Base-by-base conservation (phyloP, 2,888 invertebrate species). In the Coenonympha arcania region DNA sequence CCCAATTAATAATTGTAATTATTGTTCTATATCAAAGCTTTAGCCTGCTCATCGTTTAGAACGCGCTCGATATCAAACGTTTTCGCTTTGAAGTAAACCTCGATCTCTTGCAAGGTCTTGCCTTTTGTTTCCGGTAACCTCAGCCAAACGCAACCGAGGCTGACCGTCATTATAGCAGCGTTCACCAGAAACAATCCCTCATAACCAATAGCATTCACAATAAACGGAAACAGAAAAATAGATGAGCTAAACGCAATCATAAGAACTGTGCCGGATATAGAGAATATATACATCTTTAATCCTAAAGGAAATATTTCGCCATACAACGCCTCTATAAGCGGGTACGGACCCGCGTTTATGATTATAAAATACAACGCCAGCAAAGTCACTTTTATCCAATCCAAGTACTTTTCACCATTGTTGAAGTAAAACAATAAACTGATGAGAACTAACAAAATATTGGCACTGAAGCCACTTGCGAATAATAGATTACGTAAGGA, bases 41-140 rank as follows among this genome's bases (percentile, higher is more conserved):
- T 30, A 3, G 13, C 3, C 22, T 40, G 39, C 16, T 40, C 40
- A 22, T 18, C 24, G 22, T 24, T 22, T 5, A 47, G 15, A 2
- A 40, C 40, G 6, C 33, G 31, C 1, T 40, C 47, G 1, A 40
- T 34, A 13, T 33, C 20, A 41, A 43, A 43, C 20, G 30, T 20
- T 8, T 22, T 43, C 5, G 43, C 8, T 6, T 43, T 43, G 22
- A 58, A 58, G 37, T 52, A 54, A 3, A 54, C 33, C 48, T 65
- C 63, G 16, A 71, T 65, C 39, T 69, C 68, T 33, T 59, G 53
- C 6, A 63, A 46, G n/a, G 61, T 66, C 55, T 63, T 69, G 33
- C 64, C 65, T 46, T 66, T 65, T 1, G 66, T 66, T 53, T 70
- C 67, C 8, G 67, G 67, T 26, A 67, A 55, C n/a, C 19, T 31